Evolutionary conservation across 2,797 vertebrate genomes (phyloP), one percentile per base, ranked within the genome.

Genomic region (Melanotaenia boesemani): DNA sequence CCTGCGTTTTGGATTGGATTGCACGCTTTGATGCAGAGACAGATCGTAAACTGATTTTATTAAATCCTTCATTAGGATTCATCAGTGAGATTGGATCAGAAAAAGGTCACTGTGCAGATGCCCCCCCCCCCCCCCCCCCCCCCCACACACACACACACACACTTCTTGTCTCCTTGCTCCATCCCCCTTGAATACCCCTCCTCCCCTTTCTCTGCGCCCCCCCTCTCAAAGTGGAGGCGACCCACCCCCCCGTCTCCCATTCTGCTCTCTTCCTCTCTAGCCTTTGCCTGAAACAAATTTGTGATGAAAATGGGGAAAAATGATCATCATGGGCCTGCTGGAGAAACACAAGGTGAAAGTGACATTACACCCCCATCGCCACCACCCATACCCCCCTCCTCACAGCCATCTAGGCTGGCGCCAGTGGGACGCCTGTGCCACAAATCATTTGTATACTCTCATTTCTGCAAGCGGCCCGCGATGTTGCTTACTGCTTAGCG

Each of bases 101-200:
- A 92, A 96, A 96, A 97, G 96, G 95, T 96, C 96, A 97, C 92
- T 82, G 93, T 95, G 95, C 93, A 95, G 95, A 96, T 95, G 91
- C 91, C 88, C 94, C 94, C 84, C 74, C 73, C 76, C 60, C 84
- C 78, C 87, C 74, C 85, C 76, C 81, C 79, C 54, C 58, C n/a
- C 37, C 4, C n/a, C n/a, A n/a, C n/a, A n/a, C n/a, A n/a, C n/a
- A n/a, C n/a, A n/a, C n/a, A n/a, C n/a, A n/a, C n/a, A n/a, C n/a
- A 62, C 75, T 72, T 63, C 79, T 46, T 79, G 79, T 72, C 67
- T 77, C 80, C 77, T 74, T 58, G 61, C 84, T 78, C 87, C 75
- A 70, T 61, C 85, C 76, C 81, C 79, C 56, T 76, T 64, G 9
- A 57, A 69, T 64, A 78, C 70, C 67, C 74, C 81, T 41, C 66